phyloP scores from a whole-genome alignment of 2,888 invertebrate genomes.

The Xestoiulus laeticollis region DNA sequence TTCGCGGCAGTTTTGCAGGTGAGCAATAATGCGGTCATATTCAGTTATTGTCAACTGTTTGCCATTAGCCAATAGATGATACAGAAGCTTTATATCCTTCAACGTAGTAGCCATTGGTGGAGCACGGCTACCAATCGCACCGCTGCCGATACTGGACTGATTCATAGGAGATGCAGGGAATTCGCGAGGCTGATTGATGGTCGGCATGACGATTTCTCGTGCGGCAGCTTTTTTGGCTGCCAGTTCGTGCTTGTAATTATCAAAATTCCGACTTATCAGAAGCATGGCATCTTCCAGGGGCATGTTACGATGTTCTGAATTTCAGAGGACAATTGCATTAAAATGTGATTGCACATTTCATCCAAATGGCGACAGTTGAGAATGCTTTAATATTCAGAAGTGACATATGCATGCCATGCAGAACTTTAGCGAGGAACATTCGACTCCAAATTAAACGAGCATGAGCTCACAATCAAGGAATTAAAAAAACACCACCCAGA shows the following conservation, averaged over 20 bases:
- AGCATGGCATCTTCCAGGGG: conserved; percentile 89
- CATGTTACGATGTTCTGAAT: conserved; percentile 92
- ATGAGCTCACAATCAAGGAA: neutral
- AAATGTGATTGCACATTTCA: neutral
- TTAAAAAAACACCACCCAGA: neutral
- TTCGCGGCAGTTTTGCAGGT: conserved; percentile 77
- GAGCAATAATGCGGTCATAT: conserved; percentile 78
- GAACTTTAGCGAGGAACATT: neutral
- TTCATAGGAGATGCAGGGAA: neutral
- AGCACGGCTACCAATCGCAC: neutral
- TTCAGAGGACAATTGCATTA: conserved; percentile 54
- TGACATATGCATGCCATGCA: neutral
- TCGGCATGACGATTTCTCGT: neutral
- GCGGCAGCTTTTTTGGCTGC: conserved; percentile 57
- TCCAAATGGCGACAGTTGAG: neutral
- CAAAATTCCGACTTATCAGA: conserved; percentile 71
- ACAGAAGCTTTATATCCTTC: conserved; percentile 71
- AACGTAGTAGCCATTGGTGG: conserved; percentile 52
- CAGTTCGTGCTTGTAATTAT: conserved; percentile 61
- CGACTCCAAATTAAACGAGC: too few species aligned
- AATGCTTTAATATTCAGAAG: neutral
- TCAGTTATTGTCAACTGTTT: conserved; percentile 78
- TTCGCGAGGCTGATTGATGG: neutral
- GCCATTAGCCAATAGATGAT: conserved; percentile 85
- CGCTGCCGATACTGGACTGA: neutral